Base-by-base conservation (phyloP, 1,140 invertebrate genomes). In the Drosophila ficusphila region DNA sequence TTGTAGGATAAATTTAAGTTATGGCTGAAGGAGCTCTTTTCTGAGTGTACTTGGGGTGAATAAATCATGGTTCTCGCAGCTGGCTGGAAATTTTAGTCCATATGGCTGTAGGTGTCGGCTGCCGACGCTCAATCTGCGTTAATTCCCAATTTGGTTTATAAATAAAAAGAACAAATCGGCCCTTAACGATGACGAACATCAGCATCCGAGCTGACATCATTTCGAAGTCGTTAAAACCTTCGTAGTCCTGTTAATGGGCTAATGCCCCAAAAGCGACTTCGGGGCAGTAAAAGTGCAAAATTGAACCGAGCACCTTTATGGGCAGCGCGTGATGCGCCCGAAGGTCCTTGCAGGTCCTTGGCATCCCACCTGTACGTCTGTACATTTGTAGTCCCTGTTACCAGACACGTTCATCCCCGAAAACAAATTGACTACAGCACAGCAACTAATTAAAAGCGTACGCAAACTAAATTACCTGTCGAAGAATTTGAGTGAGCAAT, bases 71-170 rank as follows among this genome's bases (percentile, higher is more conserved):
- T 58, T 47, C 34, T 42, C 27, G 31, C 42, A 71, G 56, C 69
- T 72, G 56, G 69, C 23, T 61, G 39, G 21, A 51, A 57, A 44
- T 57, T 36, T 42, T 27, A 39, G 54, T 60, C 69, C 69, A 72
- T 72, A 72, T 72, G 69, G 68, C 56, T 61, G 54, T 33, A 71
- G 68, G 67, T 71, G 68, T 69, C n/a, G 64, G 33, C 51, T 52
- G 38, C 62, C 42, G 23, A 12, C 12, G 54, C 69, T 47, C 68
- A 72, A 72, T 72, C 69, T 72, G 46, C 36, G 68, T 72, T 72
- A 72, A 72, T 70, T 69, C 48, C 33, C 65, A 70, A 70, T 72
- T 72, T 72, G 69, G 69, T 72, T 72, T 72, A 72, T 72, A 72
- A 72, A 72, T 72, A 72, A 72, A 71, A 33, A 16, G 34, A 36